Evolutionary conservation across 2,113 vertebrate genomes (phyloP).

Genomic region (Labeo rohita): DNA sequence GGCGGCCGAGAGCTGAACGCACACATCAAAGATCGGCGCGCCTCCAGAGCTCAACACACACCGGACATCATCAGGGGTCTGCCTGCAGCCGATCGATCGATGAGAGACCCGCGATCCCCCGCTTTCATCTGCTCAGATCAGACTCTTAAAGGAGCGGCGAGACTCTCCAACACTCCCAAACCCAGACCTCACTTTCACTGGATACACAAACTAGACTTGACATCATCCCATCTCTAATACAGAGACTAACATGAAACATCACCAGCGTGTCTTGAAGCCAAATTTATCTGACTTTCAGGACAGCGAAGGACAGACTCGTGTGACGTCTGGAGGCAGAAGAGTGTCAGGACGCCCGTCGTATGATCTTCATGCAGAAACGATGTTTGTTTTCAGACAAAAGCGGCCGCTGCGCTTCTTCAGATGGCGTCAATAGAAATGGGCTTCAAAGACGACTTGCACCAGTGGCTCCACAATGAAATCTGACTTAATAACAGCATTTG

Average conservation of each 20-base stretch:
- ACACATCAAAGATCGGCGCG: slow-evolving; percentile 16
- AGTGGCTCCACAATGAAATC: not conserved
- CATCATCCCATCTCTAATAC: no score
- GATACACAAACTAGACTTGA: not conserved
- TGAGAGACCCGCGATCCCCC: slow-evolving; percentile 6
- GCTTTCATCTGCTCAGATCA: not conserved
- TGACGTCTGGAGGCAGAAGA: no score
- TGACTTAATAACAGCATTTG: slow-evolving; percentile 19
- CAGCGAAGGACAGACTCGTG: not conserved
- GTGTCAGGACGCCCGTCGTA: not conserved
- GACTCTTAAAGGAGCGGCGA: not conserved
- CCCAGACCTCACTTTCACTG: not conserved
- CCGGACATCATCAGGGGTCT: slow-evolving; percentile 17
- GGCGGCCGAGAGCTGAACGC: not conserved
- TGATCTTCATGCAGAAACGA: not conserved
- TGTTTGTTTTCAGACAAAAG: not conserved
- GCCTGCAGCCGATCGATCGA: slow-evolving; percentile 15
- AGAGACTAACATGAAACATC: not conserved
- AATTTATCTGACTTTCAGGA: not conserved
- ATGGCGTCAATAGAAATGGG: not conserved
- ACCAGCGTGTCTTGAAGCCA: not conserved
- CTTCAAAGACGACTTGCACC: not conserved
- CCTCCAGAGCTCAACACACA: slow-evolving; percentile 28
- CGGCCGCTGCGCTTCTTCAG: not conserved
- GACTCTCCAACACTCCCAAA: not conserved